Evolutionary conservation across 1,140 invertebrate genomes (phyloP), one percentile per base, ranked within the genome.

Genomic region (Polypedilum vanderplanki): DNA sequence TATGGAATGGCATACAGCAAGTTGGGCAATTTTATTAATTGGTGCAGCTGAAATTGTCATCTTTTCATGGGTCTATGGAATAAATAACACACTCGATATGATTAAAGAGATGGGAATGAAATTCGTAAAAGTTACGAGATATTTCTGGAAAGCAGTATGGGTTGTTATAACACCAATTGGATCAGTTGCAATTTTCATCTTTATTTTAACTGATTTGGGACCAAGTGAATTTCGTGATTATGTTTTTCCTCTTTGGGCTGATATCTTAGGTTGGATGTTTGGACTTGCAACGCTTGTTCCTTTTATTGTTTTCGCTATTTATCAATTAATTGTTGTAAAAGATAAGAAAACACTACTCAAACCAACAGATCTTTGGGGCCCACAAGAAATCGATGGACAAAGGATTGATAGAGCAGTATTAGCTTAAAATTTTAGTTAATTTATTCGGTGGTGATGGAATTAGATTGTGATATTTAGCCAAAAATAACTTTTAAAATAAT

Each of bases 1-100:
- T 74, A 86, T 94, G 82, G 92, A 94, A 80, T 91, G 90, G 85
- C 92, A 94, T 80, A 91, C 91, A 1, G 91, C 92, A 33, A 91
- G 91, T n/a, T 93, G 90, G 88, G 91, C 91, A 8, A 90, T 93
- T 75, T 85, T 93, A 76, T 83, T 93, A 46, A 90, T 93, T 79
- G 92, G 91, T 41, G 80, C 91, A 40, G 85, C 86, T 20, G 91
- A 94, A 86, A 75, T 90, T 22, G 82, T 86, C 7, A 84, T 88
- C 8, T 86, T 92, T 0, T 85, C 87, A 9, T 93, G 90, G 89
- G 86, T 89, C 17, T 93, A 93, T 81, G 92, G 91, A 3, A 86
- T 86, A 75, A 84, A 84, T 73, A 82, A 84, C 76, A 87, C 87
- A 24, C 80, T 89, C 67, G 80, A 82, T 8, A 86, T 89, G 78